Evolutionary conservation across 2,113 vertebrate genomes (phyloP).

Genomic region (Solea senegalensis): DNA sequence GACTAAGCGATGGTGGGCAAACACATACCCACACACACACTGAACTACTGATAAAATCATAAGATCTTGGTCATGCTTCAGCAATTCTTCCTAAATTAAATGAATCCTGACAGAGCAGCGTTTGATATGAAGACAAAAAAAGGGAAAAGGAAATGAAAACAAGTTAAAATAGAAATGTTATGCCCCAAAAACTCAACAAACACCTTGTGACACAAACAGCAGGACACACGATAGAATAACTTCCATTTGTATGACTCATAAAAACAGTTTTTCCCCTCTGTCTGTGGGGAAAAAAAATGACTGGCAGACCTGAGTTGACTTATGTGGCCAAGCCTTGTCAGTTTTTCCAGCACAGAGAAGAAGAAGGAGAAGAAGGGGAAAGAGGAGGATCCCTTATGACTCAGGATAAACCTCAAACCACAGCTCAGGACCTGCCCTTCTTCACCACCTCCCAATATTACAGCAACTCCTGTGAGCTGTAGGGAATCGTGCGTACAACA

Average conservation of each 20-base stretch:
- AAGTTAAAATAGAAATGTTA: background rate
- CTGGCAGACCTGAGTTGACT: slow-evolving; percentile 21
- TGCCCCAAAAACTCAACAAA: background rate
- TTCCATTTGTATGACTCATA: slow-evolving; percentile 39
- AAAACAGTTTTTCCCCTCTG: slow-evolving; percentile 32
- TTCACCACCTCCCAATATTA: slow-evolving; percentile 2
- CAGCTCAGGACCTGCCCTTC: slow-evolving; percentile 29
- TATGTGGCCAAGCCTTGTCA: slow-evolving; percentile 43
- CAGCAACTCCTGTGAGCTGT: background rate
- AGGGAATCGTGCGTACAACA: no score
- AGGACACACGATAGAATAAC: background rate
- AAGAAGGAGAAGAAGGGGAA: slow-evolving; percentile 19
- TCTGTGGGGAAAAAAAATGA: slow-evolving; percentile 27
- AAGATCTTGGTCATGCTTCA: slow-evolving; percentile 30
- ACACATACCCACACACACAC: background rate
- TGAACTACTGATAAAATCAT: slow-evolving; percentile 7
- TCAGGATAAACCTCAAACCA: slow-evolving; percentile 62
- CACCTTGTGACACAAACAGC: slow-evolving; percentile 5
- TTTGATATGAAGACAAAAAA: background rate
- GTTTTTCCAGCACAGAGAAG: slow-evolving; percentile 53
- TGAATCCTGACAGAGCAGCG: background rate
- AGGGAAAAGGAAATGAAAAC: no score
- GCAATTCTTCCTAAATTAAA: slow-evolving; percentile 19
- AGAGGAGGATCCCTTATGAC: slow-evolving; percentile 48
- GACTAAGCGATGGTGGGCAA: slow-evolving; percentile 16